phyloP scores from a whole-genome alignment of 2,888 invertebrate genomes.

The Drosophila bunnanda region DNA sequence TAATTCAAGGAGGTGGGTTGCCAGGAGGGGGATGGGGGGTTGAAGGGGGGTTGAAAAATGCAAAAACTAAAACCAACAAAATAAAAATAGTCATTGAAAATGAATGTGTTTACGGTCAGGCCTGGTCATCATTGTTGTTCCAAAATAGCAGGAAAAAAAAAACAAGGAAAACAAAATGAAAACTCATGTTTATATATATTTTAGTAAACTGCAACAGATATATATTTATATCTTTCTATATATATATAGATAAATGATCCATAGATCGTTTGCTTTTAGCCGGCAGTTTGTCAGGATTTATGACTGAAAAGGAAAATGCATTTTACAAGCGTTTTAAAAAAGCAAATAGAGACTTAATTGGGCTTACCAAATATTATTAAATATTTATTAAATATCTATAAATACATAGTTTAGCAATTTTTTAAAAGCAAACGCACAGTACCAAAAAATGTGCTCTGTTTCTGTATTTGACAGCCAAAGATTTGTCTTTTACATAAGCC shows the following conservation, averaged over 20 bases:
- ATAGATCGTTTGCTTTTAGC: slow-evolving; percentile 6
- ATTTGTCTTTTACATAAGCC: slow-evolving; percentile 36
- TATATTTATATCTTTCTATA: background rate
- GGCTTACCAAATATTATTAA: background rate
- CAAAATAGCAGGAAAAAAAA: slow-evolving; percentile 60
- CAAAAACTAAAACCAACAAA: slow-evolving; percentile 59
- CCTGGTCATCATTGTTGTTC: slow-evolving; percentile 47
- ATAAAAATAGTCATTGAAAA: slow-evolving; percentile 80
- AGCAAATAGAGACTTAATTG: background rate
- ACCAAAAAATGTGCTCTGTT: background rate
- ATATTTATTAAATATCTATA: background rate
- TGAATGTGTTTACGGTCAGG: slow-evolving; percentile 64
- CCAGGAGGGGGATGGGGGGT: too few species aligned
- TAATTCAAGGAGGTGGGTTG: background rate
- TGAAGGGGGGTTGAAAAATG: slow-evolving; percentile 5
- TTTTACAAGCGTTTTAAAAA: background rate
- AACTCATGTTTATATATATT: slow-evolving; percentile 1
- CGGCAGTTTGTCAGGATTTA: background rate
- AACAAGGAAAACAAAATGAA: background rate
- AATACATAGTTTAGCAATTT: too few species aligned
- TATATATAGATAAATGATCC: background rate
- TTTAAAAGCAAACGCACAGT: slow-evolving; percentile 9
- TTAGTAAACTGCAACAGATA: slow-evolving; percentile 1
- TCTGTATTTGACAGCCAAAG: background rate
- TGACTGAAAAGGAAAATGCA: background rate